These are phyloP conservation scores for Homarus americanus DNA, from an alignment of 1,140 invertebrate genomes.

Conservation along the genomic window DNA sequence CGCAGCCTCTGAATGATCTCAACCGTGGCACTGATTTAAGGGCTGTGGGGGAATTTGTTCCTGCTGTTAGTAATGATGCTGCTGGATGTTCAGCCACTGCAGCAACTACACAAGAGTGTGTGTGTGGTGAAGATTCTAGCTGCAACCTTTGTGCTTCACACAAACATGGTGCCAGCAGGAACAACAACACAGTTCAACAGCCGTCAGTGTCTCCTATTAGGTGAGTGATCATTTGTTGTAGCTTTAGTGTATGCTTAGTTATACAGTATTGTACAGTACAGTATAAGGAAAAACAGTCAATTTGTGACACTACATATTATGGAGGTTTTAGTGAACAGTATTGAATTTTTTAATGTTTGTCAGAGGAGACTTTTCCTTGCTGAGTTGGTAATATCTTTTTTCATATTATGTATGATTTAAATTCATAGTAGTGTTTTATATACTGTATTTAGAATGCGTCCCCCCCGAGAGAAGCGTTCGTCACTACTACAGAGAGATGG, in stretches of 20 bases:
- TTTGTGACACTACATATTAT: no score
- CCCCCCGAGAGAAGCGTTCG: conserved; percentile 4
- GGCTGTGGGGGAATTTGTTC: neutral
- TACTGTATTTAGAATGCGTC: neutral
- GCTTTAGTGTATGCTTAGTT: neutral
- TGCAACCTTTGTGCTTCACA: neutral
- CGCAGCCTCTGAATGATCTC: conserved; percentile 43
- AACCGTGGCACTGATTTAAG: neutral
- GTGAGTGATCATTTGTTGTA: neutral
- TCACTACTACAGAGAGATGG: conserved; percentile 20
- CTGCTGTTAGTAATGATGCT: neutral
- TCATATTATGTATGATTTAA: no score
- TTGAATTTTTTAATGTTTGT: no score
- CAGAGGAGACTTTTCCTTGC: no score
- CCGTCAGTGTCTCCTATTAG: neutral
- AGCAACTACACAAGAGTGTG: conserved; percentile 3
- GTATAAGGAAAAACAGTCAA: no score
- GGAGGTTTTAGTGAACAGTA: no score
- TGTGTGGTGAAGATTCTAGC: neutral
- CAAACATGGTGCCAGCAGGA: neutral
- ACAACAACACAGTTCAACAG: neutral
- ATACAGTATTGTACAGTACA: neutral
- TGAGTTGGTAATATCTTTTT: no score
- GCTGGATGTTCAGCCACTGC: neutral
- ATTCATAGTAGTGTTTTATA: neutral